These are phyloP conservation scores for Chironomus tentans DNA, from an alignment of 2,888 invertebrate species.

Conservation along the genomic window DNA sequence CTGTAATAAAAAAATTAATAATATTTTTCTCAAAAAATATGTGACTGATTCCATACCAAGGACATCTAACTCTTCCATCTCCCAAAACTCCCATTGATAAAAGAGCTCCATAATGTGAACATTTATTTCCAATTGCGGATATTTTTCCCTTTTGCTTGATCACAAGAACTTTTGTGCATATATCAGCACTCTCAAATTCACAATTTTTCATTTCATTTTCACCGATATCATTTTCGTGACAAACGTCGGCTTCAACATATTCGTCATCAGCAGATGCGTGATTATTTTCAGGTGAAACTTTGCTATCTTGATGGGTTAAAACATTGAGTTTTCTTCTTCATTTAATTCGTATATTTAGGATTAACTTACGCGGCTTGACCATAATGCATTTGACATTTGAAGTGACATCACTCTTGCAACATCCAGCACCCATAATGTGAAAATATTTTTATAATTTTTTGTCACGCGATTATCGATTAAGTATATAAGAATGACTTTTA, in stretches of 20 bases:
- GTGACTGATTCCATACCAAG: slow-evolving; percentile 46
- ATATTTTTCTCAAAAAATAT: background rate
- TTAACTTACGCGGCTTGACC: background rate
- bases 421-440: background rate
- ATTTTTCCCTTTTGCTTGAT: slow-evolving; percentile 77
- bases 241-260: slow-evolving; percentile 64
- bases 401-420: background rate
- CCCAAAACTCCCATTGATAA: slow-evolving; percentile 73
- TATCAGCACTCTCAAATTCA: slow-evolving; percentile 45
- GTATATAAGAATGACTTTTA: background rate
- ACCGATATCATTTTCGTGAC: slow-evolving; percentile 57
- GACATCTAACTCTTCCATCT: slow-evolving; percentile 79
- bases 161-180: slow-evolving; percentile 60
- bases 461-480: background rate
- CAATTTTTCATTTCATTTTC: slow-evolving; percentile 77
- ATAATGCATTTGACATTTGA: background rate
- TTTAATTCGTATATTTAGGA: background rate
- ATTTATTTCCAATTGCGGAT: slow-evolving; percentile 79
- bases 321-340: background rate
- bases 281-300: background rate
- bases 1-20: background rate
- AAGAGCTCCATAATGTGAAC: slow-evolving; percentile 90
- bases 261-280: slow-evolving; percentile 35
- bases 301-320: background rate
- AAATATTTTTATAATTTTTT: background rate